phyloP scores from a whole-genome alignment of 2,113 vertebrate genomes.

The Cololabis saira region DNA sequence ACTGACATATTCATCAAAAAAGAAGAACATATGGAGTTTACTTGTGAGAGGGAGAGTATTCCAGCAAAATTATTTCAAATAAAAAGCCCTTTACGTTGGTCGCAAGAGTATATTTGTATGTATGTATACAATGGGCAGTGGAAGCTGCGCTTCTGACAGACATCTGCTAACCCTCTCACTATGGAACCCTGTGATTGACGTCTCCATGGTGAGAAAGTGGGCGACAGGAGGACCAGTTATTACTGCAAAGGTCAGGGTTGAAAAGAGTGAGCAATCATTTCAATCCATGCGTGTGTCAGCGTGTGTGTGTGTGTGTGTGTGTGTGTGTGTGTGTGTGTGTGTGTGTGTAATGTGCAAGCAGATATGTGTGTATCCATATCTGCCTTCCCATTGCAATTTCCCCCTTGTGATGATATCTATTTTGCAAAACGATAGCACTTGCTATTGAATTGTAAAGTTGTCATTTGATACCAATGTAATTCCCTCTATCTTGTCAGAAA shows the following conservation, averaged over 20 bases:
- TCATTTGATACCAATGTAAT: slow-evolving; percentile 50
- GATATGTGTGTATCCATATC: slow-evolving; percentile 39
- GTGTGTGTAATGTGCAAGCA: slow-evolving; percentile 27
- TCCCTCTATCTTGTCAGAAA: slow-evolving; percentile 26
- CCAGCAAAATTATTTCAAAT: slow-evolving; percentile 5
- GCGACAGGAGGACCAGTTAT: slow-evolving; percentile 60
- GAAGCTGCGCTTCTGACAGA: slow-evolving; percentile 58
- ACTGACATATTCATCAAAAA: neutral
- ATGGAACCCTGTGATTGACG: slow-evolving; percentile 68
- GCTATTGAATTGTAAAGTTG: slow-evolving; percentile 62
- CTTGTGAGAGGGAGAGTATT: neutral
- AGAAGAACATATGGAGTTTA: neutral
- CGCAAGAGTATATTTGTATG: slow-evolving; percentile 5
- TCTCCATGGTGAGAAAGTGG: slow-evolving; percentile 66
- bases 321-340: slow-evolving; percentile 22
- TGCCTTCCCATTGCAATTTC: slow-evolving; percentile 68
- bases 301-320: slow-evolving; percentile 29
- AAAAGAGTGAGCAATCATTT: slow-evolving; percentile 64
- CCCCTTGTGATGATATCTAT: slow-evolving; percentile 69
- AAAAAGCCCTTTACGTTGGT: slow-evolving; percentile 20
- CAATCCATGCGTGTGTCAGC: slow-evolving; percentile 25
- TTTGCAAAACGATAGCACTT: slow-evolving; percentile 55
- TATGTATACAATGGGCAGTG: slow-evolving; percentile 21
- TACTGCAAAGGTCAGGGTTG: slow-evolving; percentile 74
- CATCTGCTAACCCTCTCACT: slow-evolving; percentile 60